phyloP scores from a whole-genome alignment of 64 coral and sea anemone species.

The Stylophora pistillata region DNA sequence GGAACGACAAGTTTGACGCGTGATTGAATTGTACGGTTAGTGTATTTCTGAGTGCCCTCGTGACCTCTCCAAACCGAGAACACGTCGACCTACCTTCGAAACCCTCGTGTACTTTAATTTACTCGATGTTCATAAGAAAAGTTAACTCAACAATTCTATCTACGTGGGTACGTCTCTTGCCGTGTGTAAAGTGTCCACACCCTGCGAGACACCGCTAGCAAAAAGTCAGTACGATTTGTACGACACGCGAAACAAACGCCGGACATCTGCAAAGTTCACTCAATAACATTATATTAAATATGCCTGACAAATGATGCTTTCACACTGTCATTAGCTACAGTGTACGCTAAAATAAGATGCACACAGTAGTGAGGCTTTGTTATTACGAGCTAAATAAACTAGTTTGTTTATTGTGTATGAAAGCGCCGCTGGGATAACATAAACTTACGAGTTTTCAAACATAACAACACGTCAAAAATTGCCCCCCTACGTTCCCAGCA shows the following conservation, averaged over 20 bases:
- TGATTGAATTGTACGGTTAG: neutral
- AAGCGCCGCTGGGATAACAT: conserved; percentile 42
- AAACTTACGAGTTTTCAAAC: conserved; percentile 37
- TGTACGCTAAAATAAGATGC: neutral
- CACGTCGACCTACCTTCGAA: neutral
- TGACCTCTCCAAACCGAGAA: conserved; percentile 13
- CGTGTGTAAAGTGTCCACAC: neutral
- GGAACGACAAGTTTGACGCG: neutral
- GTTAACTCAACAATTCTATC: neutral
- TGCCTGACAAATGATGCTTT: conserved; percentile 4
- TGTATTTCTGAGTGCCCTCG: neutral
- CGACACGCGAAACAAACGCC: conserved; percentile 1
- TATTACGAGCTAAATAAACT: neutral
- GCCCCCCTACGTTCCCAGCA: conserved; percentile 8
- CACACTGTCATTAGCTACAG: conserved; percentile 1
- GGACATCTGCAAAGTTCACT: neutral
- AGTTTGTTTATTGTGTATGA: conserved; percentile 16
- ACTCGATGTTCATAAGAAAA: neutral
- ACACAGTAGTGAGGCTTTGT: neutral
- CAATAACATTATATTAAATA: conserved; percentile 9
- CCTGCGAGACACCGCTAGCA: neutral
- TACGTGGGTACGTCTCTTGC: neutral
- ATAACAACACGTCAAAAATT: conserved; percentile 18
- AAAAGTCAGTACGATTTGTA: neutral
- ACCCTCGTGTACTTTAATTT: neutral